Conservation (phyloP, 2,797 vertebrate genomes). For the Coranthus polyacanthus region DNA sequence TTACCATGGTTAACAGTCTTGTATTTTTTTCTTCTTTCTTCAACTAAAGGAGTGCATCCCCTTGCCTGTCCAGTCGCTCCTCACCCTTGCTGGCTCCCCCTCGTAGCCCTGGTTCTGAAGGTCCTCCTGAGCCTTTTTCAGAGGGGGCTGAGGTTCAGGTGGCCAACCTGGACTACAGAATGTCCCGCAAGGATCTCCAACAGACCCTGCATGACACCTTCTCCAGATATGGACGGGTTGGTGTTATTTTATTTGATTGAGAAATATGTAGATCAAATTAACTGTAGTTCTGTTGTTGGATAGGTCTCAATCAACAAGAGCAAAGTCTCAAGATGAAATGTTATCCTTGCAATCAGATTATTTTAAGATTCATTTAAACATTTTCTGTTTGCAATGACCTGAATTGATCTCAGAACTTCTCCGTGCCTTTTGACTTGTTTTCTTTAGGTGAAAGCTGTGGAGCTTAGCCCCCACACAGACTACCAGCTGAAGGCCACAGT, state of each 20-base stretch:
- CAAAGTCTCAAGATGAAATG: background rate
- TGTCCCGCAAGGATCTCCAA: conserved; percentile 95
- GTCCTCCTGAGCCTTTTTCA: conserved; percentile 87
- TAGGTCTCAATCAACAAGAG: background rate
- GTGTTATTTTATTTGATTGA: background rate
- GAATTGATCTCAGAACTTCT: background rate
- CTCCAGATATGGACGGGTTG: conserved; percentile 91
- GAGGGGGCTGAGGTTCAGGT: conserved; percentile 93
- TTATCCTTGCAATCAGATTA: background rate
- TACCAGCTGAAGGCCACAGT: conserved; percentile 95
- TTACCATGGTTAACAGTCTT: background rate
- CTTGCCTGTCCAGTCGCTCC: conserved; percentile 90
- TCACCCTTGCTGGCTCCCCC: conserved; percentile 87
- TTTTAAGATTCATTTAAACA: no score
- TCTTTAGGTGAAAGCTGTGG: conserved; percentile 91
- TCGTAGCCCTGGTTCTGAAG: conserved; percentile 77
- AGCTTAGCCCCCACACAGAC: conserved; percentile 97
- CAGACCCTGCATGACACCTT: conserved; percentile 91
- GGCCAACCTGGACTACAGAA: conserved; percentile 95
- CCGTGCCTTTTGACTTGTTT: background rate
- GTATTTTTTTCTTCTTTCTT: background rate
- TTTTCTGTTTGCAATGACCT: no score
- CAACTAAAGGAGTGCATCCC: conserved; percentile 88
- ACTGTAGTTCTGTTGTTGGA: background rate
- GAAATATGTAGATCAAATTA: background rate